Percentiles rank a stretch among this genome's conserved stretches.
Evolutionary conservation across 2,797 vertebrate genomes (phyloP).

Genomic region (Varecia variegata): DNA sequence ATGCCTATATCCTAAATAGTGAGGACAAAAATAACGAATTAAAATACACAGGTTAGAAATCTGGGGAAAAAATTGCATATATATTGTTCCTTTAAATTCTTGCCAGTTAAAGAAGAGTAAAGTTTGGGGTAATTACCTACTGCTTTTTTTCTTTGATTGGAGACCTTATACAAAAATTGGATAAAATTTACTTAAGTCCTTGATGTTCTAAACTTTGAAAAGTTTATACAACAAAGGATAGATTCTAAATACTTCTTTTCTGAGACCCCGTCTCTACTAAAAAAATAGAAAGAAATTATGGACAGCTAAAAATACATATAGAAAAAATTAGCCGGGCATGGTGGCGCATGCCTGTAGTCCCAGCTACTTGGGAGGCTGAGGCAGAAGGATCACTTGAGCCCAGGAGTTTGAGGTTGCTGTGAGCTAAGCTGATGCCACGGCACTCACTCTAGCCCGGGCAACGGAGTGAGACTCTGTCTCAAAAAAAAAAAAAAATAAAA

Average conservation of each 20-base stretch:
- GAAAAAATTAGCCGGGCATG: too few relatives aligned
- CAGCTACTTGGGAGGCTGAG: too few relatives aligned
- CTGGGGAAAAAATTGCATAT: background rate
- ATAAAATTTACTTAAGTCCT: background rate
- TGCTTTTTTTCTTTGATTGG: background rate
- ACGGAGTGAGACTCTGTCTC: too few relatives aligned
- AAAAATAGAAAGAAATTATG: too few relatives aligned
- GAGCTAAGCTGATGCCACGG: too few relatives aligned
- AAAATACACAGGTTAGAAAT: constrained; percentile 21
- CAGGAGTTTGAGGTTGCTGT: too few relatives aligned
- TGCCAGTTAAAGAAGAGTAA: background rate
- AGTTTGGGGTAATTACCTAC: background rate
- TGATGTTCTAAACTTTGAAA: constrained; percentile 42
- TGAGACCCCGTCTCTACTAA: too few relatives aligned
- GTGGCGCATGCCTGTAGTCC: too few relatives aligned
- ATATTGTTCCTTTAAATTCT: background rate
- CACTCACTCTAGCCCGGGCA: too few relatives aligned
- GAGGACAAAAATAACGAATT: constrained; percentile 16
- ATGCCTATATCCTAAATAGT: background rate
- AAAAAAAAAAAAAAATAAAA: too few relatives aligned
- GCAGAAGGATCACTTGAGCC: too few relatives aligned
- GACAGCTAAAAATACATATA: too few relatives aligned
- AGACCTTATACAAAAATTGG: background rate
- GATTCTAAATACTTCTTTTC: constrained; percentile 18
- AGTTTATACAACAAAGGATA: constrained; percentile 16